These are phyloP conservation scores for Ctenopoma multispine DNA, from an alignment of 2,797 vertebrate genomes.

Conservation along the genomic window DNA sequence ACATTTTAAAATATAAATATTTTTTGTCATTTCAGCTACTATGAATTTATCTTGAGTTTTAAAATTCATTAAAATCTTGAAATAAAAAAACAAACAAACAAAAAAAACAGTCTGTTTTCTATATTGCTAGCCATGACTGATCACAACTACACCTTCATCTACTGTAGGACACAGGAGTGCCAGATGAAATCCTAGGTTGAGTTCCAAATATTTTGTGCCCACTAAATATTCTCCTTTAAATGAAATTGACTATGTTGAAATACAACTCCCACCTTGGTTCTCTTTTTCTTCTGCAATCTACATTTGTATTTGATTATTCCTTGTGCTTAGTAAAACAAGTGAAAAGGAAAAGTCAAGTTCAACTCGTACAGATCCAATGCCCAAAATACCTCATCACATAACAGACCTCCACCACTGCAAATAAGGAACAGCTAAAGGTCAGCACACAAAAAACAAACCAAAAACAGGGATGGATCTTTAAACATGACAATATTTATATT, in stretches of 20 bases:
- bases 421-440: slow-evolving; percentile 61
- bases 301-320: slow-evolving; percentile 64
- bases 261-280: slow-evolving; percentile 43
- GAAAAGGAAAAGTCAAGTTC: slow-evolving; percentile 40
- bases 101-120: not conserved
- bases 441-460: slow-evolving; percentile 20
- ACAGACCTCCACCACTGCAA: slow-evolving; percentile 61
- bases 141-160: too few species aligned
- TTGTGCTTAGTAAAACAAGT: slow-evolving; percentile 50
- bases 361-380: slow-evolving; percentile 42
- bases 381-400: slow-evolving; percentile 60
- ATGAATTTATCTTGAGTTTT: not conserved
- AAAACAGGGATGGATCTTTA: slow-evolving; percentile 6
- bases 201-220: slow-evolving; percentile 58
- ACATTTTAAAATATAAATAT: not conserved
- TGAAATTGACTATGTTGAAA: slow-evolving; percentile 67
- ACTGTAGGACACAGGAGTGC: slow-evolving; percentile 10
- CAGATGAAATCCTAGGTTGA: slow-evolving; percentile 41
- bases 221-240: slow-evolving; percentile 59
- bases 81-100: not conserved
- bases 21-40: not conserved
- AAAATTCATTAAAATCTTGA: slow-evolving; percentile 20
- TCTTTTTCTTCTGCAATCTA: slow-evolving; percentile 34
- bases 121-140: not conserved
- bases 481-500: not conserved